Percentiles rank a stretch among this genome's conserved stretches.
These are phyloP conservation scores for Abrostola triplasia DNA, from an alignment of 2,888 invertebrate species.

Conservation along the genomic window DNA sequence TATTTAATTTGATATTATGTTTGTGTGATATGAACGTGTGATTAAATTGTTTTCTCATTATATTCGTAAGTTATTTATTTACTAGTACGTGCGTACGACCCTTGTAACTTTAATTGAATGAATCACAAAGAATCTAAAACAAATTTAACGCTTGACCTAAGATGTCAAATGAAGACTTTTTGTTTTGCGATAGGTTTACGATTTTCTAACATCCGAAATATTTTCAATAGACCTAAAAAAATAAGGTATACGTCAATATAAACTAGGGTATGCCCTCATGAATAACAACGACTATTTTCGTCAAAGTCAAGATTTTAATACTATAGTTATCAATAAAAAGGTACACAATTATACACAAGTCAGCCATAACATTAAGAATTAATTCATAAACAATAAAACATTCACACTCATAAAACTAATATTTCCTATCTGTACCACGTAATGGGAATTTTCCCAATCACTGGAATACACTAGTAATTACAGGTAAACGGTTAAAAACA, in stretches of 20 bases:
- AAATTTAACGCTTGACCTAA: no score
- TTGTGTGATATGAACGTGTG: not conserved
- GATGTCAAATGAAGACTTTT: no score
- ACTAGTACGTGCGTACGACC: no score
- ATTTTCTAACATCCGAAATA: no score
- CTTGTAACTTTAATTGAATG: no score
- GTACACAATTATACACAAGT: conserved; percentile 60
- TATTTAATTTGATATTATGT: no score
- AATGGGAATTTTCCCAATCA: conserved; percentile 45
- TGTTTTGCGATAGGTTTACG: no score
- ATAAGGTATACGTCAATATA: no score
- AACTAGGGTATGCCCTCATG: no score
- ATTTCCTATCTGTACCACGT: conserved; percentile 26
- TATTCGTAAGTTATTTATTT: no score
- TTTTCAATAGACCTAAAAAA: no score
- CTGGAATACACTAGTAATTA: conserved; percentile 35
- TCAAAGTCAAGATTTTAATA: conserved; percentile 44
- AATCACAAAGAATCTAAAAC: no score
- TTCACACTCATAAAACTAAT: conserved; percentile 59
- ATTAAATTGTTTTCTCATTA: conserved; percentile 11
- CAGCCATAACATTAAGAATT: conserved; percentile 79
- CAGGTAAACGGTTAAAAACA: conserved; percentile 10
- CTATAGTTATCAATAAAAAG: conserved; percentile 43
- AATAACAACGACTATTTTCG: conserved; percentile 7
- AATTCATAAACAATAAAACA: conserved; percentile 57